Percentiles rank a stretch among this genome's conserved stretches.
Conservation (phyloP, 2,888 invertebrate genomes). For the Lydus trimaculatus region DNA sequence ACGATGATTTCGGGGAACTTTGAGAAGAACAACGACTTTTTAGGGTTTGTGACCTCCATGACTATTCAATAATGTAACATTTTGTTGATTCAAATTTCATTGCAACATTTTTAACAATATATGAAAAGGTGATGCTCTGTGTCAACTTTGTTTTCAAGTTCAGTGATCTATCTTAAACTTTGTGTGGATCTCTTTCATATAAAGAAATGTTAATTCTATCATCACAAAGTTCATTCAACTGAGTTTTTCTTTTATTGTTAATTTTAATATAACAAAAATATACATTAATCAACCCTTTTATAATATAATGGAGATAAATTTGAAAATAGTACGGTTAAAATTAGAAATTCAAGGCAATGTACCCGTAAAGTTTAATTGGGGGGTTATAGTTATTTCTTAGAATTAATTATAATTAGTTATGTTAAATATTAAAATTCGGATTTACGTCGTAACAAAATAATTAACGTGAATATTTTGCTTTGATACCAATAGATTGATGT, state of each 20-base stretch:
- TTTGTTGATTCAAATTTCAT: not conserved
- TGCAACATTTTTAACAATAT: not conserved
- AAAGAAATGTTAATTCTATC: not conserved
- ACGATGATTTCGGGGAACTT: too few relatives aligned
- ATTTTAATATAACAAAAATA: not conserved
- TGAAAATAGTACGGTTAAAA: not conserved
- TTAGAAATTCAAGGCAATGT: not conserved
- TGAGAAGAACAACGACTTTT: slow-evolving; percentile 5
- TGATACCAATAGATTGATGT: not conserved
- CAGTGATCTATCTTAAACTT: slow-evolving; percentile 19
- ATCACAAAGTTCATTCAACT: not conserved
- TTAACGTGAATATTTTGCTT: not conserved
- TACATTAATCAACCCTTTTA: not conserved
- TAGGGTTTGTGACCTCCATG: slow-evolving; percentile 39
- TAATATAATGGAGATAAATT: not conserved
- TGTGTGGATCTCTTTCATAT: not conserved
- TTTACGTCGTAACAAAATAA: not conserved
- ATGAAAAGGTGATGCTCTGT: not conserved
- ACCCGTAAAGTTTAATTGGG: not conserved
- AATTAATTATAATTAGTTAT: too few relatives aligned
- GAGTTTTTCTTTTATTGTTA: not conserved
- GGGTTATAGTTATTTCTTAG: too few relatives aligned
- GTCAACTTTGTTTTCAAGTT: not conserved
- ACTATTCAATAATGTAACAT: slow-evolving; percentile 28
- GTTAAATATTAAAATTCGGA: not conserved